These are phyloP conservation scores for Anoplolepis gracilipes DNA, from an alignment of 1,140 invertebrate species.

Conservation along the genomic window DNA sequence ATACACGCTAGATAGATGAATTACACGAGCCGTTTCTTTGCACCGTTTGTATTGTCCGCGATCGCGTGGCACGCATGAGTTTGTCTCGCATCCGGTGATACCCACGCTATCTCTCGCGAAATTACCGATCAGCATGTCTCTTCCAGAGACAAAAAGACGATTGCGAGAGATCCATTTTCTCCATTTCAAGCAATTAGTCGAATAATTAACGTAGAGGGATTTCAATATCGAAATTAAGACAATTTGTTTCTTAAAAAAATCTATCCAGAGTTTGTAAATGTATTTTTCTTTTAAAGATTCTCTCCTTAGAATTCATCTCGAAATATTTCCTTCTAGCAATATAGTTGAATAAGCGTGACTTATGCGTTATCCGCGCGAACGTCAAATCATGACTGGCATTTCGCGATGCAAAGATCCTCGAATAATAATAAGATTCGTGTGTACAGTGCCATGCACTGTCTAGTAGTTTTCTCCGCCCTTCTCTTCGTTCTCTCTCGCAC, in stretches of 20 bases:
- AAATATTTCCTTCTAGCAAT: no score
- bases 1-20: slow-evolving; percentile 71
- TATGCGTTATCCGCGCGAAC: background rate
- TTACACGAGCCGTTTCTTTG: slow-evolving; percentile 51
- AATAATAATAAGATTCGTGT: slow-evolving; percentile 24
- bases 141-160: background rate
- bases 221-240: background rate
- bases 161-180: background rate
- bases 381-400: slow-evolving; percentile 9
- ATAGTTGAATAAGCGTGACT: background rate
- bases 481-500: slow-evolving; percentile 32
- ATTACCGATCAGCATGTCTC: slow-evolving; percentile 17
- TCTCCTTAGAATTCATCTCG: no score
- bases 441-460: slow-evolving; percentile 64
- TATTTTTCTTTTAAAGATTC: no score
- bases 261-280: background rate
- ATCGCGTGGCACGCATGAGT: slow-evolving; percentile 50
- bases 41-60: slow-evolving; percentile 32
- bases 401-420: background rate
- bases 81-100: slow-evolving; percentile 53
- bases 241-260: no score
- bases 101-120: slow-evolving; percentile 2
- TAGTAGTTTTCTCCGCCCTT: slow-evolving; percentile 32
- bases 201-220: background rate
- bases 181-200: background rate